Evolutionary conservation across 53 echinoderm and acorn worm species (phyloP), one percentile per base, ranked within the genome.

Genomic region (Mesocentrotus franciscanus): DNA sequence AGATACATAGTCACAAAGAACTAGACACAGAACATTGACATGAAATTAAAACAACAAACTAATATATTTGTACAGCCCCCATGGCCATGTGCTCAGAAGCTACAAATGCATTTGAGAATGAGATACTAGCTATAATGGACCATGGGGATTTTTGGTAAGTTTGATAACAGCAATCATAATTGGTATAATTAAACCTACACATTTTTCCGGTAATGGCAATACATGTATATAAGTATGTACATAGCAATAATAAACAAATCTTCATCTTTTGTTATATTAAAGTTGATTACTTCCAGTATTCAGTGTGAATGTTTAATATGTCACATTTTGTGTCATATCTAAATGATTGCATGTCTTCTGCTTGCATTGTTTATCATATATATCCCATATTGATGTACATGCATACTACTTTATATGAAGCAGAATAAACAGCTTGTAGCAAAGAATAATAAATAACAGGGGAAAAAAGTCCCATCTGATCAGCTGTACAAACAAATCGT

Each of bases 171-270:
- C 87, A 87, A 87, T 87, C 27, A 87, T 49, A 56, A 58, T 87
- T 87, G 87, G 87, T 87, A 59, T 87, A 87, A 58, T 87, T 59
- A 87, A 87, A 87, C 87, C 57, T 87, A 87, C 87, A 87, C 84
- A 84, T 17, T 20, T 58, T 58, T 87, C 87, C n/a, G 59, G 56
- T 56, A 55, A 92, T 92, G 71, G 92, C 74, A 92, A 92, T 92
- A 92, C 92, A 92, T 36, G 62, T 62, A 91, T 92, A 70, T 92
- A n/a, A n/a, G n/a, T n/a, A 92, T 92, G 92, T 92, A 92, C 92
- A 92, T 42, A 92, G 71, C 92, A 72, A 92, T 92, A 92, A 92
- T 92, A 92, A 75, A 92, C 92, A 92, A 74, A 92, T 75, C 75
- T 92, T 56, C 74, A 34, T 92, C 75, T 55, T 56, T 66, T 61